Percentiles rank a stretch among this genome's conserved stretches.
phyloP scores from a whole-genome alignment of 2,888 invertebrate species.

The Theodoxus fluviatilis region DNA sequence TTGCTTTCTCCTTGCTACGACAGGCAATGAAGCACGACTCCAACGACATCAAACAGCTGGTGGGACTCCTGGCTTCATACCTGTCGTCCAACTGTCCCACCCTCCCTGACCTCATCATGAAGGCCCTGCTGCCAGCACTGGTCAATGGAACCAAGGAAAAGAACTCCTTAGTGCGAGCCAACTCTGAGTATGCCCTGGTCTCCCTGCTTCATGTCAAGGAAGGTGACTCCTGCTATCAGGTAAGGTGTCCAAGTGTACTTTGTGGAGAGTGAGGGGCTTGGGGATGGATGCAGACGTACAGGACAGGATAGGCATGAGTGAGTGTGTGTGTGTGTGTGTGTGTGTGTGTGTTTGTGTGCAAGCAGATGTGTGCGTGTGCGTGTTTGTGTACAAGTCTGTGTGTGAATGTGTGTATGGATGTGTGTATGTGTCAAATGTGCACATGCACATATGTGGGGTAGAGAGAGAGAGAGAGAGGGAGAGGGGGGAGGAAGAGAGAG shows the following conservation, averaged over 20 bases:
- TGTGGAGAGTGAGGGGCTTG: background rate
- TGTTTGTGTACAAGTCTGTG: background rate
- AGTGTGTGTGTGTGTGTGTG: conserved; percentile 18
- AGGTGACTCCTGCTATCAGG: conserved; percentile 67
- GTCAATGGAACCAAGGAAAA: conserved; percentile 99
- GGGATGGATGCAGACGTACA: background rate
- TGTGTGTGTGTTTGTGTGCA: conserved; percentile 5
- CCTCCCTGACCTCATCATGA: conserved; percentile 73
- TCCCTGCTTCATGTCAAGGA: conserved; percentile 81
- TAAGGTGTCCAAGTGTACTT: conserved; percentile 28
- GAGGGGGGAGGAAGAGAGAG: background rate
- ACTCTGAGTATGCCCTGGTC: conserved; percentile 90
- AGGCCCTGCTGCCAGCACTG: conserved; percentile 79
- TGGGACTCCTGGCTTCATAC: conserved; percentile 81
- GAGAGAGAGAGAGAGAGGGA: background rate
- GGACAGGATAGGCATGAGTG: no score
- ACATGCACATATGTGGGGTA: no score
- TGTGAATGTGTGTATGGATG: background rate
- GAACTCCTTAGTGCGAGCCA: conserved; percentile 91
- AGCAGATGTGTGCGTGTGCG: background rate
- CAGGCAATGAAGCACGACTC: conserved; percentile 82
- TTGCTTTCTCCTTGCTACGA: background rate
- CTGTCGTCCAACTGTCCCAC: no score
- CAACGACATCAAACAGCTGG: conserved; percentile 92
- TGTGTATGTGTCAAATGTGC: background rate